Evolutionary conservation across 2,113 vertebrate genomes (phyloP).

Genomic region (Carassius carassius): DNA sequence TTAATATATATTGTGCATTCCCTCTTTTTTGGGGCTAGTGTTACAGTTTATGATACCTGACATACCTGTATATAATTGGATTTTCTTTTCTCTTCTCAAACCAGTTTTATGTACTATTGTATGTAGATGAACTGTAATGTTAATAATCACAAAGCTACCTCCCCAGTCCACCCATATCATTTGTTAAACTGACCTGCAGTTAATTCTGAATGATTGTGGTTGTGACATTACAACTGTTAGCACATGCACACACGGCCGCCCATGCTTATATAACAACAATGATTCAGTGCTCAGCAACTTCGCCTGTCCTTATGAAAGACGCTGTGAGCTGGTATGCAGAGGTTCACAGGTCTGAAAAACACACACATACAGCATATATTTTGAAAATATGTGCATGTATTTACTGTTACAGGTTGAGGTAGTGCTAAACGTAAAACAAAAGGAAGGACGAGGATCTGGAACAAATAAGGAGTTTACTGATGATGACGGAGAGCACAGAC

Average conservation of each 20-base stretch:
- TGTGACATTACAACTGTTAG: background rate
- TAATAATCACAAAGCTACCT: background rate
- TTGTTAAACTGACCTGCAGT: background rate
- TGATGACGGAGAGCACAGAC: no score
- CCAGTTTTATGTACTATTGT: background rate
- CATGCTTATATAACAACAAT: background rate
- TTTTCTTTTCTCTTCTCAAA: background rate
- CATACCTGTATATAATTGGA: no score
- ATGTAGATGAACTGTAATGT: background rate
- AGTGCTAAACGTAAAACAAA: no score
- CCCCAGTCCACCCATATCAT: background rate
- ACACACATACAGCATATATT: no score
- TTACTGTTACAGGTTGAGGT: no score
- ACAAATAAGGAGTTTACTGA: no score
- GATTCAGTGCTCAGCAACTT: no score
- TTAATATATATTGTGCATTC: background rate
- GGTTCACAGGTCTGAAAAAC: no score
- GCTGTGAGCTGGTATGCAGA: no score
- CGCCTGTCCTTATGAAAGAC: no score
- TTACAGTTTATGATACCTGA: background rate
- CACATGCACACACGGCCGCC: background rate
- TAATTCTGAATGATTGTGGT: background rate
- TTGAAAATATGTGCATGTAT: no score
- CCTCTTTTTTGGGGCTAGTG: background rate
- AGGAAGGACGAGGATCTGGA: no score